Percentiles rank a stretch among this genome's conserved stretches.
Conservation (phyloP, 2,113 vertebrate genomes). For the Chrysemys picta region DNA sequence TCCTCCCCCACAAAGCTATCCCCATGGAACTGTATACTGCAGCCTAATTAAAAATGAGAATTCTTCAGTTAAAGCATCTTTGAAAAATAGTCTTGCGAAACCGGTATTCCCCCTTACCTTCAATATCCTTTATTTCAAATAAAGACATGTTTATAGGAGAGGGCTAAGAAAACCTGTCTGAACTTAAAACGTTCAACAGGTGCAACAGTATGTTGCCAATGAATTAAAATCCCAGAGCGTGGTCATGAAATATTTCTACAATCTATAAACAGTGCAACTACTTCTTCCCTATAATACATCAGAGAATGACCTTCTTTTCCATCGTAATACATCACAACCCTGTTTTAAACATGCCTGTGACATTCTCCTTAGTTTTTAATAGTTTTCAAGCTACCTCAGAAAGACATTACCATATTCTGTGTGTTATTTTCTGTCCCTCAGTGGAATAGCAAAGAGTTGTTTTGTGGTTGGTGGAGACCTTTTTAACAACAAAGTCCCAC, state of each 20-base stretch:
- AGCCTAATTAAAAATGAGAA: slow-evolving; percentile 47
- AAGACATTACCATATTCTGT: background rate
- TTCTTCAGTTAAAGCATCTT: slow-evolving; percentile 61
- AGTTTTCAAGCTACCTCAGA: background rate
- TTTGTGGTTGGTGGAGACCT: background rate
- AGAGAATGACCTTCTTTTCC: background rate
- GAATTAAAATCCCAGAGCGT: background rate
- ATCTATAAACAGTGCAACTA: background rate
- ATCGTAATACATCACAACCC: background rate
- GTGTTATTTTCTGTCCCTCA: background rate
- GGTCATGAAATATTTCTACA: background rate
- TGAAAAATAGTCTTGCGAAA: slow-evolving; percentile 57
- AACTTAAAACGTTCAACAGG: background rate
- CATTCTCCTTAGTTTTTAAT: background rate
- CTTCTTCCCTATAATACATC: background rate
- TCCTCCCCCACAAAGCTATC: background rate
- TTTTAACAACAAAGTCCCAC: background rate
- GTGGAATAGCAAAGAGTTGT: background rate
- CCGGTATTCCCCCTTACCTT: slow-evolving; percentile 40
- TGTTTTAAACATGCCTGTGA: background rate
- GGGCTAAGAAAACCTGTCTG: background rate
- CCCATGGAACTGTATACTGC: background rate
- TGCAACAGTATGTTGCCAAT: background rate
- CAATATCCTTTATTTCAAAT: slow-evolving; percentile 58
- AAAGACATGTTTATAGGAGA: slow-evolving; percentile 1